Conservation (phyloP, 2,797 vertebrate species). For the Balearica regulorum region DNA sequence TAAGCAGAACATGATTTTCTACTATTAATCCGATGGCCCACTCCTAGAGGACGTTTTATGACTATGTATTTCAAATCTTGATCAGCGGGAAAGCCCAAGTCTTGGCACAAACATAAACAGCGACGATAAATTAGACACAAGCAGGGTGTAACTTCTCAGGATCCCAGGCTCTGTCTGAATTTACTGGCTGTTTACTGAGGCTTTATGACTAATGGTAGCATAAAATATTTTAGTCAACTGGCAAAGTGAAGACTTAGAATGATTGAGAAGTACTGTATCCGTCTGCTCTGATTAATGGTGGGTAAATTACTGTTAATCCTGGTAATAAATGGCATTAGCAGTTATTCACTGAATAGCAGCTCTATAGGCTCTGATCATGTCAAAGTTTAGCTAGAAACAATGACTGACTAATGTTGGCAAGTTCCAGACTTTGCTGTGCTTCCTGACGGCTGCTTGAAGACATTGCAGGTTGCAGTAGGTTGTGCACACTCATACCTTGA, state of each 20-base stretch:
- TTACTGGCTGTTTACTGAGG: slow-evolving; percentile 67
- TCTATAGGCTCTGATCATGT: neutral
- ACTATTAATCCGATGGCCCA: neutral
- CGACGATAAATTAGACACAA: slow-evolving; percentile 63
- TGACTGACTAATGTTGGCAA: slow-evolving; percentile 1
- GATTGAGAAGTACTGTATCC: slow-evolving; percentile 63
- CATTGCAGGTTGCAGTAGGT: neutral
- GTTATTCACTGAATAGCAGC: slow-evolving; percentile 51
- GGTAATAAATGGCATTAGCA: slow-evolving; percentile 57
- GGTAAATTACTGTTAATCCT: slow-evolving; percentile 64
- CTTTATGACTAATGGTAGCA: slow-evolving; percentile 58
- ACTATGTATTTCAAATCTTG: slow-evolving; percentile 58
- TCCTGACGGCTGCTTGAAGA: neutral
- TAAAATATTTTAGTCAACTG: slow-evolving; percentile 71
- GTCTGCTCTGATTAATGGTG: slow-evolving; percentile 60
- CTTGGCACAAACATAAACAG: slow-evolving; percentile 66
- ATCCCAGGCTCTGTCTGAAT: slow-evolving; percentile 46
- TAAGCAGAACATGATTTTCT: slow-evolving; percentile 13
- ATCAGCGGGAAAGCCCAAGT: slow-evolving; percentile 32
- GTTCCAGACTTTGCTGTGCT: neutral
- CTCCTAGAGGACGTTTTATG: slow-evolving; percentile 42
- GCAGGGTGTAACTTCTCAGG: slow-evolving; percentile 32
- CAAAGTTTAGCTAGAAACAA: slow-evolving; percentile 45
- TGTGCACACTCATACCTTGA: neutral
- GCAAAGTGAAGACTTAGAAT: slow-evolving; percentile 60